Evolutionary conservation across 2,113 vertebrate species (phyloP), one percentile per base, ranked within the genome.

Genomic region (Stercorarius parasiticus): DNA sequence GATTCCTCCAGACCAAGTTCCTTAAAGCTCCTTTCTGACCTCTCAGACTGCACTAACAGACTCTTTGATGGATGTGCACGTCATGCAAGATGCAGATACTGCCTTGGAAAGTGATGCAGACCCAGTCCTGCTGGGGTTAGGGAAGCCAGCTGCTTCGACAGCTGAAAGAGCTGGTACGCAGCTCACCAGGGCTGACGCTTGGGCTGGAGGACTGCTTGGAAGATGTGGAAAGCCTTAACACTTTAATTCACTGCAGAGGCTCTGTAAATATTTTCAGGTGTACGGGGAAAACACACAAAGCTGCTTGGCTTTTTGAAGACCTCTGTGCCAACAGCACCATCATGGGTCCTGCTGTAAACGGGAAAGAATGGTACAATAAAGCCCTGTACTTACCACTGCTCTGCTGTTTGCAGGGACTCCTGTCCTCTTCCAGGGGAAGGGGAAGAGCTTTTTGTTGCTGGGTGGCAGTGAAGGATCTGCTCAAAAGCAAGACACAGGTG

Each of bases 271-370:
- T 43, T 58, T 53, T 61, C 20, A 22, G 14, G 21, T 16, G 43
- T 30, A 11, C 0, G 2, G 22, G 17, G 49, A 30, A 26, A 72
- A 18, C 43, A 15, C 20, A 26, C 42, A 18, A 17, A 91, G 66
- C 40, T 40, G 56, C 45, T 29, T 40, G 66, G 49, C 38, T 20
- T 20, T 19, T 50, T 25, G 53, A 40, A 61, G 52, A 10, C 5
- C n/a, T 66, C 29, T 19, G 61, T 78, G 81, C 65, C 53, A 59
- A 2, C 27, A 61, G 83, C 86, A 80, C 78, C 16, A 17, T 6
- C 9, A 2, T 5, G 5, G 11, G 29, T 47, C 15, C 21, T 0
- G 0, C 58, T 85, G 66, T 45, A 45, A 61, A 70, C 0, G 1
- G 65, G 20, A 34, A 27, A n/a, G 53, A 53, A 43, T 0, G 5